phyloP scores from a whole-genome alignment of 2,888 invertebrate species.

The Chesias legatella region DNA sequence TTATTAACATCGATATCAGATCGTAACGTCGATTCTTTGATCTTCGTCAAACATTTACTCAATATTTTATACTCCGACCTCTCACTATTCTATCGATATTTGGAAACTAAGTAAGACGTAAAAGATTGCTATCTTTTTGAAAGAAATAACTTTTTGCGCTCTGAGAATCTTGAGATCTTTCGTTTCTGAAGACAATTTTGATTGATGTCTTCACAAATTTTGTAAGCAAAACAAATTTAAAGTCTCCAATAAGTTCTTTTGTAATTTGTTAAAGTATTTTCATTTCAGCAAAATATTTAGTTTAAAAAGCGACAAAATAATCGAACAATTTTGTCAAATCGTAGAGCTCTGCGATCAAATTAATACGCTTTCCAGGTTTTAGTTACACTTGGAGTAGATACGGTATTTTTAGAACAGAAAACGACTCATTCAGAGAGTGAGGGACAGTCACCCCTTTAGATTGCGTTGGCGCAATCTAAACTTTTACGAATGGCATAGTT shows the following conservation, averaged over 20 bases:
- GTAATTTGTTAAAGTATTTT: no score
- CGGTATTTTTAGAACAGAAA: constrained; percentile 22
- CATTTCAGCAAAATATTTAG: no score
- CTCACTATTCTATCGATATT: constrained; percentile 23
- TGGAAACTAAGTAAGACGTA: constrained; percentile 16
- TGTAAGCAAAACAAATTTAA: no score
- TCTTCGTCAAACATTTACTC: constrained; percentile 67
- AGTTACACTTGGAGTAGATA: constrained; percentile 7
- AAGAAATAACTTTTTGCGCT: background rate
- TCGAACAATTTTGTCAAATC: no score
- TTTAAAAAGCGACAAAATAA: no score
- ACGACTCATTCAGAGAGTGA: no score
- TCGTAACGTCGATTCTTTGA: constrained; percentile 77
- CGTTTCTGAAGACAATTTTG: background rate
- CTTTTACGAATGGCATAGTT: constrained; percentile 26
- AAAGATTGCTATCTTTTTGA: constrained; percentile 7
- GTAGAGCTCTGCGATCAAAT: no score
- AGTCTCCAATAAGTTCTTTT: constrained; percentile 3
- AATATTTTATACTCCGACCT: constrained; percentile 51
- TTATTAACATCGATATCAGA: constrained; percentile 80
- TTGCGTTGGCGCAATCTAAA: constrained; percentile 26
- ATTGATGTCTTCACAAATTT: no score
- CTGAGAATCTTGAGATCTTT: background rate
- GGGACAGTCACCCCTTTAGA: constrained; percentile 16
- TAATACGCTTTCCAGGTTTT: background rate